Percentiles rank a stretch among this genome's conserved stretches.
These are phyloP conservation scores for Drosophila dives DNA, from an alignment of 2,888 invertebrate species.

Conservation along the genomic window DNA sequence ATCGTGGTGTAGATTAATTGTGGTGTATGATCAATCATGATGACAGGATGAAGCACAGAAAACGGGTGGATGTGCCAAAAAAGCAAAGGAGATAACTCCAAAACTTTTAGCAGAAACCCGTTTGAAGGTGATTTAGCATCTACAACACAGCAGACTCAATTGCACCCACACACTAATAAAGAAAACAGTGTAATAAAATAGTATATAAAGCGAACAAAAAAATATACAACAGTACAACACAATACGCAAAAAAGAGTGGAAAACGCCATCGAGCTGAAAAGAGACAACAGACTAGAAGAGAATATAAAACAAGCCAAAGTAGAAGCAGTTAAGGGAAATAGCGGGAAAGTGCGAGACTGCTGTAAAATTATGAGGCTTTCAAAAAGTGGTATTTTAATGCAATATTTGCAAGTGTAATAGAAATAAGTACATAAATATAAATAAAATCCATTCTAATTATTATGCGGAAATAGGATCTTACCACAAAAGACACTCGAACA, in stretches of 20 bases:
- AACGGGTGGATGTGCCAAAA: conserved; percentile 7
- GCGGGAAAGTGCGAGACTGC: not conserved
- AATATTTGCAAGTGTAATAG: no score
- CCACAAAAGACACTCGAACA: no score
- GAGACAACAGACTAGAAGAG: conserved; percentile 20
- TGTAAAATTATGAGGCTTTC: no score
- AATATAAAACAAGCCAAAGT: conserved; percentile 9
- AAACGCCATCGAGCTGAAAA: conserved; percentile 6
- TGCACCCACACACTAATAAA: not conserved
- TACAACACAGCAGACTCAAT: conserved; percentile 22
- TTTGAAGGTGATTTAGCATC: conserved; percentile 50
- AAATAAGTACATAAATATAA: no score
- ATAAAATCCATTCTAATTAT: no score
- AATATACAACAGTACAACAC: conserved; percentile 22
- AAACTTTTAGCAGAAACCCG: not conserved
- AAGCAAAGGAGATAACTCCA: not conserved
- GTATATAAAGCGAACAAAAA: not conserved
- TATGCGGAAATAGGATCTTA: no score
- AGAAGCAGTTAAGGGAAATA: conserved; percentile 25
- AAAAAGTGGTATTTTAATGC: no score
- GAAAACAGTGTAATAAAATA: not conserved
- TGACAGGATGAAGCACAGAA: no score
- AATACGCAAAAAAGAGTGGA: conserved; percentile 1
- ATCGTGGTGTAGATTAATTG: conserved; percentile 86
- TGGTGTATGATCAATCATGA: no score